Conservation (phyloP, 2,113 vertebrate species). For the Mirounga angustirostris region DNA sequence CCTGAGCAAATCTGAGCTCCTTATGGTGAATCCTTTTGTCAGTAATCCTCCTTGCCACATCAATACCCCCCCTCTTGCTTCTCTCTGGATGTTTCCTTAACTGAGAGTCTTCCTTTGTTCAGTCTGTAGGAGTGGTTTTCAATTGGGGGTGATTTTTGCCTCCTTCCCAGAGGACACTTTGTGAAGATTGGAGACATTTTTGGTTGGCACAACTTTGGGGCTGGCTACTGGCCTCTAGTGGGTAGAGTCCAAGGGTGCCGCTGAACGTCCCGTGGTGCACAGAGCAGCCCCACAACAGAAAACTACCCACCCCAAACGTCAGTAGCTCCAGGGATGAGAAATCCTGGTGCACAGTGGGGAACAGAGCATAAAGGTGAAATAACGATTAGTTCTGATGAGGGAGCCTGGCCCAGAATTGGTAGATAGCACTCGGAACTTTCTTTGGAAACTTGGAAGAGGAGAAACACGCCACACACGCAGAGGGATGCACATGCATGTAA, state of each 20-base stretch:
- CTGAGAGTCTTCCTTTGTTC: too few relatives aligned
- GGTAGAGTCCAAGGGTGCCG: rapidly evolving
- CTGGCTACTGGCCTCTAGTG: background rate
- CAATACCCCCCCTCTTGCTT: rapidly evolving
- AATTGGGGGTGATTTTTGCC: rapidly evolving
- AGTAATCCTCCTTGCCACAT: rapidly evolving
- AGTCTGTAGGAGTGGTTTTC: rapidly evolving
- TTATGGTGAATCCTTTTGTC: background rate
- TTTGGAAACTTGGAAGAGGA: background rate
- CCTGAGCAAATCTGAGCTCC: background rate
- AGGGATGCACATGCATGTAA: rapidly evolving
- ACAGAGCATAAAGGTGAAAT: rapidly evolving
- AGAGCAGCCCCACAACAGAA: rapidly evolving
- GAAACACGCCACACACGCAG: rapidly evolving
- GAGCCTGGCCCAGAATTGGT: background rate
- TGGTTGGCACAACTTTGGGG: too few relatives aligned
- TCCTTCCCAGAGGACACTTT: background rate
- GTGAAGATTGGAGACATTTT: background rate
- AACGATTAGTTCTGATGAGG: background rate
- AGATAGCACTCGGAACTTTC: background rate
- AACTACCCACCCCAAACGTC: rapidly evolving
- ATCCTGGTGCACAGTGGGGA: background rate
- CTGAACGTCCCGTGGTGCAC: rapidly evolving
- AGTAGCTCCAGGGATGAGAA: rapidly evolving
- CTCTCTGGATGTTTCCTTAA: background rate